Conservation (phyloP, 2,888 invertebrate species). For the Linnaemya tessellans region DNA sequence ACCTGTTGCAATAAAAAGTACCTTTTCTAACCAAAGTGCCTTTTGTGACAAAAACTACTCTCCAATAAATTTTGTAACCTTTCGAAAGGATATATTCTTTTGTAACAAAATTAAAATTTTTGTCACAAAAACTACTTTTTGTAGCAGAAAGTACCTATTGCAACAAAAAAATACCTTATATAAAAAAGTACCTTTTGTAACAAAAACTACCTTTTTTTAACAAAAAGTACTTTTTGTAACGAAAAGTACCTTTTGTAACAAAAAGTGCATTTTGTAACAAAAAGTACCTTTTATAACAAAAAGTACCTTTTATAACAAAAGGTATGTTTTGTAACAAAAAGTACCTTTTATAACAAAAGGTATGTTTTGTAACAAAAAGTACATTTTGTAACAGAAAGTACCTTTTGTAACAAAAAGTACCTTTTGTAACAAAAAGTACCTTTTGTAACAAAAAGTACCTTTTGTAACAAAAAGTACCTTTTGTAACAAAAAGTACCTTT, state of each 20-base stretch:
- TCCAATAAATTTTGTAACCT: background rate
- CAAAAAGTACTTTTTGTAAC: background rate
- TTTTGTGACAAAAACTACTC: background rate
- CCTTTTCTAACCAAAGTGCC: background rate
- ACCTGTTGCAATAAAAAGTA: background rate
- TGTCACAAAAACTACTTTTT: background rate
- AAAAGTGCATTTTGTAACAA: background rate
- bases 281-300: background rate
- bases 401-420: background rate
- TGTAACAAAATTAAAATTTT: background rate
- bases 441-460: background rate
- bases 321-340: background rate
- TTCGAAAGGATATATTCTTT: too few relatives aligned
- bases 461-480: background rate
- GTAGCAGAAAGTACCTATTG: background rate
- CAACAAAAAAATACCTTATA: background rate
- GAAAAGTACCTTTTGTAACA: background rate
- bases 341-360: background rate
- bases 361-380: too few relatives aligned
- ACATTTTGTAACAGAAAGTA: too few relatives aligned
- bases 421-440: background rate
- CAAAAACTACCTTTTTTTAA: background rate
- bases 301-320: background rate
- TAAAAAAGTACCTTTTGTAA: background rate
- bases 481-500: conserved; percentile 2